Evolutionary conservation across 2,797 vertebrate species (phyloP), one percentile per base, ranked within the genome.

Genomic region (Phalanger gymnotis): DNA sequence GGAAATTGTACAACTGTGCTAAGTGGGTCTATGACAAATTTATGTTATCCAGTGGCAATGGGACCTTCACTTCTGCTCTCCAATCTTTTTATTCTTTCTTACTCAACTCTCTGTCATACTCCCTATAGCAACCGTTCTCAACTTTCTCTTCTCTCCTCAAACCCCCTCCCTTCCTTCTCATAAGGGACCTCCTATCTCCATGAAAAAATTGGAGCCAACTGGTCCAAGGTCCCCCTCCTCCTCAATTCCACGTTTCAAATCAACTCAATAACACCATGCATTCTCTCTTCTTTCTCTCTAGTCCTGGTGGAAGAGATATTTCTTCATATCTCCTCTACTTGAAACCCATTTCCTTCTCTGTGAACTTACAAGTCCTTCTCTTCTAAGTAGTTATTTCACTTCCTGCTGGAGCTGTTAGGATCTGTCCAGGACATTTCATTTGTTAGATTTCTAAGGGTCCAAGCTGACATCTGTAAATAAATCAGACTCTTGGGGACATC

Each of bases 381-480:
- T 25, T 87, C 11, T 87, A 27, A 87, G 40, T 40, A 81, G 3
- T 87, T 28, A 51, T 28, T 87, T 51, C 22, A 12, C 51, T 81
- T 51, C 40, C 40, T 87, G 40, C 73, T 87, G 16, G 73, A 51
- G 25, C 13, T 87, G 25, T 87, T 27, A 47, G 40, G 40, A 81
- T 47, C 66, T 47, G 40, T 40, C 30, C n/a, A 81, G 19, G 73
- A 51, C 40, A 87, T 87, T 87, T 87, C 73, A 47, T 11, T 51
- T 11, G 73, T 87, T 47, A 27, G 40, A 87, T 87, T 13, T 47
- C 25, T 87, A 47, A 87, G 47, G 87, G 34, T 57, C 25, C 90
- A 90, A 57, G 40, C 92, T 53, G 94, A n/a, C 73, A n/a, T n/a
- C 57, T 73, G 34, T 95, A 47, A 94, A 54, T 47, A 94, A 95